Base-by-base conservation (phyloP, 2,888 invertebrate species). In the Galerucella nymphaeae region DNA sequence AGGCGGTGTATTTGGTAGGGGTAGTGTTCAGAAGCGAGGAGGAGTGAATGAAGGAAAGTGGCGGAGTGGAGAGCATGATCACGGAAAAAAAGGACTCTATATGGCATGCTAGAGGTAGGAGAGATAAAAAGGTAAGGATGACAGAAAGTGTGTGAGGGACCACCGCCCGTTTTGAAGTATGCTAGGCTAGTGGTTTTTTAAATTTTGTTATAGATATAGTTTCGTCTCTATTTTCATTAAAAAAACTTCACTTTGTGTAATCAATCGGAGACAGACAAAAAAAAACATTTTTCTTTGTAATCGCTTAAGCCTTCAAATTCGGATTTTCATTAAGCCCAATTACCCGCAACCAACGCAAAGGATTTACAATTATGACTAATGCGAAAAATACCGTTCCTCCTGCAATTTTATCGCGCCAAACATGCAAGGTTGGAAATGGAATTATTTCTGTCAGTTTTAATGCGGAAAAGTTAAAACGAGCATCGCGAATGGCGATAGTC, bases 341-440 rank as follows among this genome's bases (percentile, higher is more conserved):
- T 75, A 71, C 69, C 66, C 66, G 53, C 30, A 73, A 72, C 65
- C 72, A 55, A 57, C 53, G 61, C 59, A 64, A 69, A 68, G 62
- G 68, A 70, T 71, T 67, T 66, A 67, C 71, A 75, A 72, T 72
- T 71, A 72, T 75, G 70, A 73, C 61, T 73, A 72, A 73, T 73
- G 73, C 67, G 73, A 73, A 70, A 73, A 75, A 73, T 73, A 71
- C 69, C 23, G 65, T 75, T 69, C 73, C 63, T 71, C 53, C 48
- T 70, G 42, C 59, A 55, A 70, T 72, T 70, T 73, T 62, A 72
- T 75, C 70, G 67, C 72, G 30, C n/a, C 53, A 70, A 67, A 72
- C 73, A 73, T 75, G 73, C 73, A 73, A 70, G 61, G 66, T 59
- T 67, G 50, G 48, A 63, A 73, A 70, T 62, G 71, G 42, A 73